Percentiles rank a stretch among this genome's conserved stretches.
Conservation (phyloP, 2,888 invertebrate genomes). For the Ophioninae sp. region DNA sequence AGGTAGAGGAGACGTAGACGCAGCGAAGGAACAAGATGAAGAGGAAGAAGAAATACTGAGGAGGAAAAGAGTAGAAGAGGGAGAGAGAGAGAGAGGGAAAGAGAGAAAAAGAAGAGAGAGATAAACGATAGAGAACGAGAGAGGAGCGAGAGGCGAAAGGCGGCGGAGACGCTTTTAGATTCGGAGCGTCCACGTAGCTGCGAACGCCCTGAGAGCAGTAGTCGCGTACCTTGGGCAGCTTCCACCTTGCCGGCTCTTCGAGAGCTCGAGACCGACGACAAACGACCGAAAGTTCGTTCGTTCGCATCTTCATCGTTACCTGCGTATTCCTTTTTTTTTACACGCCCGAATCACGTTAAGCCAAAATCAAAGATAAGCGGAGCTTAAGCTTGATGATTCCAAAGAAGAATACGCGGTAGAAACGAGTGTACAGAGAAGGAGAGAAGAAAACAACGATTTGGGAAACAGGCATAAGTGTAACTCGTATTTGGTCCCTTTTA, state of each 20-base stretch:
- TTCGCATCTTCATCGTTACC: conserved; percentile 7
- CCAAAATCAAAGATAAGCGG: not conserved
- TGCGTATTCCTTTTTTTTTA: conserved; percentile 22
- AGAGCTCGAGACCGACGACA: conserved; percentile 63
- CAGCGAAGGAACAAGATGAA: conserved; percentile 51
- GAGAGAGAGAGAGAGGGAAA: conserved; percentile 58
- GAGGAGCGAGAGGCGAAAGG: conserved; percentile 68
- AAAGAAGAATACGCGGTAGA: conserved; percentile 21
- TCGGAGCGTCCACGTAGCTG: conserved; percentile 78
- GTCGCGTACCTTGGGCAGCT: conserved; percentile 79
- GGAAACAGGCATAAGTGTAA: conserved; percentile 40
- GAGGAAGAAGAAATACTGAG: conserved; percentile 48
- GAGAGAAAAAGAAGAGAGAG: conserved; percentile 62
- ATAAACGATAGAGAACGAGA: conserved; percentile 61
- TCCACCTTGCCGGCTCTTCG: conserved; percentile 79
- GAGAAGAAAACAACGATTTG: conserved; percentile 10
- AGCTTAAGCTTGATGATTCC: conserved; percentile 12
- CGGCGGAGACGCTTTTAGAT: conserved; percentile 80
- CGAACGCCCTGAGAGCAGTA: conserved; percentile 77
- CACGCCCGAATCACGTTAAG: not conserved
- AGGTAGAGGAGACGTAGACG: conserved; percentile 53
- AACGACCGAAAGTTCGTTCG: conserved; percentile 10
- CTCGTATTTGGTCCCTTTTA: conserved; percentile 22
- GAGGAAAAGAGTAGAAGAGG: conserved; percentile 59
- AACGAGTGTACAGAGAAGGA: conserved; percentile 1